Evolutionary conservation across 2,888 invertebrate species (phyloP), one percentile per base, ranked within the genome.

Genomic region (Apamea epomidion): DNA sequence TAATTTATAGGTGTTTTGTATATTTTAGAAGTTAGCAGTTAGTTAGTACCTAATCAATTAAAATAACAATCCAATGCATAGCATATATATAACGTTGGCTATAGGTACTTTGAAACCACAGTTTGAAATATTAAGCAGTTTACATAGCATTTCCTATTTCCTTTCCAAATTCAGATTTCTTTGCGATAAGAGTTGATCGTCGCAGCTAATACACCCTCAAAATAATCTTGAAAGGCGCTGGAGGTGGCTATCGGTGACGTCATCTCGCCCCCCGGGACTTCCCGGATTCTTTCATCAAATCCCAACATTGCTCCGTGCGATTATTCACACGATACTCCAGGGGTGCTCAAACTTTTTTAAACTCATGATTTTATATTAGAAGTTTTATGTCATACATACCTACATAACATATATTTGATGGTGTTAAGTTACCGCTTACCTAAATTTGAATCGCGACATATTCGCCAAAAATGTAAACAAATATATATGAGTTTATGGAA

Each of bases 261-360:
- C 96, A 96, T 87, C 91, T 81, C 92, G 87, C 91, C 92, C 93
- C 92, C 86, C 77, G 84, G 90, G 89, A 91, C 85, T 91, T 91
- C 90, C 92, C 92, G 91, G 83, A 92, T 95, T 94, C 95, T 95
- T 96, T 96, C 94, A 95, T 95, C 94, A 95, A 95, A 95, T 95
- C 95, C 94, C 89, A 91, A 93, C 93, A 93, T 92, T 90, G 93
- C 93, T 94, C 88, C 90, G 88, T 94, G 93, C 94, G 94, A 96
- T 96, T 95, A 96, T 96, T 96, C 96, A 96, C 96, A 96, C 95
- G 94, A 93, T 93, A 91, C 87, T 83, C 79, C 89, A 88, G 86
- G 58, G 93, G 67, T 91, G 58, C 93, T 92, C 95, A 96, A 96
- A 93, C 85, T 93, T 90, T 91, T n/a, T n/a, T n/a, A n/a, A n/a